phyloP scores from a whole-genome alignment of 2,797 vertebrate genomes.

The Aeoliscus strigatus region DNA sequence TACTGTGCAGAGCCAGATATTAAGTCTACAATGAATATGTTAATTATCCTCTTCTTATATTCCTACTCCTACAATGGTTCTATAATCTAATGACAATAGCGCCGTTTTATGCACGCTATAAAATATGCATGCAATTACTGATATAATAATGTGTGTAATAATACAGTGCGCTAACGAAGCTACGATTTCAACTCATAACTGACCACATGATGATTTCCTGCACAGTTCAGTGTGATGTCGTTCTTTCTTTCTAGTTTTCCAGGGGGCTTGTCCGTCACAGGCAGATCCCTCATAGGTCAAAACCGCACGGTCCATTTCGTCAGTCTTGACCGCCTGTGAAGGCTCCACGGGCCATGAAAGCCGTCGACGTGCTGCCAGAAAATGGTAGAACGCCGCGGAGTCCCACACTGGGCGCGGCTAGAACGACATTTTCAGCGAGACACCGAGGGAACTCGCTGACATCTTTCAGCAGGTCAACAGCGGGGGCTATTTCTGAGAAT shows the following conservation, averaged over 20 bases:
- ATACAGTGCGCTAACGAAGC: conserved; percentile 18
- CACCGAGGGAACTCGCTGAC: too few species aligned
- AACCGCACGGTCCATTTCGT: conserved; percentile 52
- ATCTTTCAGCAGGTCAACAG: too few species aligned
- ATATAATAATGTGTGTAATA: conserved; percentile 25
- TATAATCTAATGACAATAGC: conserved; percentile 44
- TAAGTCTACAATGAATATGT: conserved; percentile 57
- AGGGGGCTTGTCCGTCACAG: conserved; percentile 32
- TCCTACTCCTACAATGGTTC: conserved; percentile 42
- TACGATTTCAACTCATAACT: not conserved
- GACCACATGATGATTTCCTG: not conserved
- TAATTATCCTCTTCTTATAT: conserved; percentile 50
- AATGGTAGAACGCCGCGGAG: conserved; percentile 31
- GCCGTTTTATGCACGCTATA: conserved; percentile 40
- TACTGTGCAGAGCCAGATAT: conserved; percentile 49
- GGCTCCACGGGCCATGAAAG: conserved; percentile 51
- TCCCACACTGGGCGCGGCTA: conserved; percentile 9
- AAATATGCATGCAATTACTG: conserved; percentile 46
- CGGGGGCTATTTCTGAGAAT: too few species aligned
- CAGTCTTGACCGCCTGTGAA: conserved; percentile 56
- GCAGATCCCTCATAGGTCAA: conserved; percentile 51
- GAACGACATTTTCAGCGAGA: too few species aligned
- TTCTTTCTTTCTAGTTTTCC: conserved; percentile 13
- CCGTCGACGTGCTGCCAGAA: conserved; percentile 39
- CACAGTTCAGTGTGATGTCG: too few species aligned